Percentiles rank a stretch among this genome's conserved stretches.
Evolutionary conservation across 2,113 vertebrate genomes (phyloP).

Genomic region (Platycercus adscitus): DNA sequence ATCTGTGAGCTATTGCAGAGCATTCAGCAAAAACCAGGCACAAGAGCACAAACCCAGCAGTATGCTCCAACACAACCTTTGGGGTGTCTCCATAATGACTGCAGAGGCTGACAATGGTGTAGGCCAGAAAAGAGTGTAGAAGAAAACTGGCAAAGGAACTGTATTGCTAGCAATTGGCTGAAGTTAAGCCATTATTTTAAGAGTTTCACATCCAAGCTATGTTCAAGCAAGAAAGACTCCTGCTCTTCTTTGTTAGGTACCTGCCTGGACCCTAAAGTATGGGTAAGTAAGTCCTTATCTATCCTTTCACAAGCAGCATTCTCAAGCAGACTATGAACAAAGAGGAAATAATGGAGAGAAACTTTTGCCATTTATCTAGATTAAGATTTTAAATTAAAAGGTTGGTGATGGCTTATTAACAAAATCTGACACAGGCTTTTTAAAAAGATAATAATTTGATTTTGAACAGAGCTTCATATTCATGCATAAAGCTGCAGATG

Average conservation of each 20-base stretch:
- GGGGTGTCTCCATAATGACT: not conserved
- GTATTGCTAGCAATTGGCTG: not conserved
- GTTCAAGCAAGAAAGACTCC: not conserved
- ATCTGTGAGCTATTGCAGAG: not conserved
- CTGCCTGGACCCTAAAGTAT: not conserved
- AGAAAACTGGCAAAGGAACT: not conserved
- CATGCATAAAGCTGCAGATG: not conserved
- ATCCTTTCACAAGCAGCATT: not conserved
- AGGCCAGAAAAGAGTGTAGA: not conserved
- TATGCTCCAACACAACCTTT: rapidly evolving
- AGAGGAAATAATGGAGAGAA: not conserved
- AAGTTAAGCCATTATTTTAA: not conserved
- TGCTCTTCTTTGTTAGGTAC: not conserved
- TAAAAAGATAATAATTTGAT: not conserved
- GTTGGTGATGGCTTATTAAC: not conserved
- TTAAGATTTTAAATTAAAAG: not conserved
- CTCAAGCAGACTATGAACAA: not conserved
- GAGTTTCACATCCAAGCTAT: not conserved
- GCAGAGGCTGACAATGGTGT: not conserved
- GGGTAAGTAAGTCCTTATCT: not conserved
- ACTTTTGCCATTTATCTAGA: not conserved
- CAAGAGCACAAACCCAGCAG: not conserved
- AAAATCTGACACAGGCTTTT: not conserved
- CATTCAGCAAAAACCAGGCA: not conserved
- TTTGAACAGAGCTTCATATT: not conserved